Evolutionary conservation across 2,888 invertebrate genomes (phyloP).

Genomic region (Ypsolopha scabrella): DNA sequence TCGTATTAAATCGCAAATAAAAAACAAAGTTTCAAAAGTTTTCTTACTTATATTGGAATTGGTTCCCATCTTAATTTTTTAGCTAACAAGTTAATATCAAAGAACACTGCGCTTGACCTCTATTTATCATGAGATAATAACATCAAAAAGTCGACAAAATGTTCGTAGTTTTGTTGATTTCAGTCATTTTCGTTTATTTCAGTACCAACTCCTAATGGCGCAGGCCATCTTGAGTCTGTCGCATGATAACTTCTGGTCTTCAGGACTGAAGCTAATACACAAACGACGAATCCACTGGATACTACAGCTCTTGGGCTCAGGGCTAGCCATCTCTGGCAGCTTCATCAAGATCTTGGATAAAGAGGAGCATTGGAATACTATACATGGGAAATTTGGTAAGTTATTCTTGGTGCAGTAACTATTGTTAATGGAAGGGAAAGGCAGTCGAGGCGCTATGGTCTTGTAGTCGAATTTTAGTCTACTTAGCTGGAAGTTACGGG

Average conservation of each 20-base stretch:
- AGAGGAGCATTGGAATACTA: conserved; percentile 26
- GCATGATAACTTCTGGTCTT: conserved; percentile 43
- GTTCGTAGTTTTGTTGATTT: conserved; percentile 6
- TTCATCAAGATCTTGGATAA: conserved; percentile 35
- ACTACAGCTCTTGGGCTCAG: conserved; percentile 41
- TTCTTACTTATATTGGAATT: not conserved
- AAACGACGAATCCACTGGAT: conserved; percentile 42
- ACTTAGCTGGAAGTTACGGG: too few species aligned
- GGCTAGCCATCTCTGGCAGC: conserved; percentile 38
- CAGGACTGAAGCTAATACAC: conserved; percentile 31
- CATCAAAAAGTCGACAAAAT: too few species aligned
- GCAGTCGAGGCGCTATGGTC: too few species aligned
- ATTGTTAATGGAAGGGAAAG: too few species aligned
- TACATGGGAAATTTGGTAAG: conserved; percentile 40
- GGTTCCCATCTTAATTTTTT: too few species aligned
- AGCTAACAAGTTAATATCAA: too few species aligned
- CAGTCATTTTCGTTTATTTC: conserved; percentile 9
- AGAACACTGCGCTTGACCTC: too few species aligned
- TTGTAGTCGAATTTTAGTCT: too few species aligned
- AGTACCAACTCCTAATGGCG: conserved; percentile 54
- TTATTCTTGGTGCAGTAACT: not conserved
- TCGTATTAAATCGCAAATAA: too few species aligned
- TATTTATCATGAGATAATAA: too few species aligned
- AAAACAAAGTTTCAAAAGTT: not conserved
- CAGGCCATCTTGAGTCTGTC: conserved; percentile 41